Evolutionary conservation across 2,888 invertebrate species (phyloP), one percentile per base, ranked within the genome.

Genomic region (Chirona hameri): DNA sequence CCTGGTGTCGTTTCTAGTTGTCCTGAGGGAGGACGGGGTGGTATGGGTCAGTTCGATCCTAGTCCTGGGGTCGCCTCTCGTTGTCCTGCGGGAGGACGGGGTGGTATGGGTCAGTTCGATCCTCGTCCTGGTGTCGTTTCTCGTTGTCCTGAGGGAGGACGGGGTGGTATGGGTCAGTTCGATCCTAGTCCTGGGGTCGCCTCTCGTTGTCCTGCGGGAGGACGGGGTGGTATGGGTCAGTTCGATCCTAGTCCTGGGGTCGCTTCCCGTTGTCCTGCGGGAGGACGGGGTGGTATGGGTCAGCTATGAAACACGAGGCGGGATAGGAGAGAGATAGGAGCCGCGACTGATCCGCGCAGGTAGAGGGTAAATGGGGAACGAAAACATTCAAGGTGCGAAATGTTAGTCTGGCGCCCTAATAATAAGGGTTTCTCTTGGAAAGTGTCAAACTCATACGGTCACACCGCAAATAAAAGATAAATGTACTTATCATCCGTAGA

Each of bases 131-230:
- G 18, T 84, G 85, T 3, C 86, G 84, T 55, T 85, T 84, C 81
- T 86, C 85, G 82, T 87, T 87, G 81, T 87, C 87, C 87, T 87
- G 82, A 0, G 83, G 83, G 81, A 52, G 81, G 72, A 29, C 29
- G 1, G 29, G 15, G 15, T 27, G 14, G 69, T 69, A 0, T 69
- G 14, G 27, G 29, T 3, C 0, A 29, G 14, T 27, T n/a, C n/a
- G n/a, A n/a, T n/a, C n/a, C n/a, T n/a, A n/a, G n/a, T n/a, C n/a
- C n/a, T n/a, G n/a, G n/a, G n/a, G n/a, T n/a, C n/a, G n/a, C n/a
- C n/a, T n/a, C n/a, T n/a, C n/a, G n/a, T n/a, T n/a, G n/a, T n/a
- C n/a, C n/a, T n/a, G n/a, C n/a, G n/a, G n/a, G n/a, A n/a, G n/a
- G n/a, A n/a, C n/a, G n/a, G n/a, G n/a, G n/a, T n/a, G n/a, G n/a